These are phyloP conservation scores for Odontomyia ornata DNA, from an alignment of 2,888 invertebrate genomes.

Conservation along the genomic window DNA sequence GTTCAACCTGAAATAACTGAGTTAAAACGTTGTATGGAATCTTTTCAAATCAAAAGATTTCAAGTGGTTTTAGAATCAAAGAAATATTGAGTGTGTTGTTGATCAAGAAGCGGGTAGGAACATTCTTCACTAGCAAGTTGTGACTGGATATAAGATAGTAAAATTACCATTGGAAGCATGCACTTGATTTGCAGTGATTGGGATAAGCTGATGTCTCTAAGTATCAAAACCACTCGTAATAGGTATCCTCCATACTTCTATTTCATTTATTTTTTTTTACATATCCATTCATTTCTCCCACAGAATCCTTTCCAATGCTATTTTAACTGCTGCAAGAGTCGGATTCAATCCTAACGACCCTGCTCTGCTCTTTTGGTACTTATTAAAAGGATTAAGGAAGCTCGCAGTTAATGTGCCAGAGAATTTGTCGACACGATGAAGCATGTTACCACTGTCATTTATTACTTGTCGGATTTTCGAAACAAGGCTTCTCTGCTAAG, in stretches of 20 bases:
- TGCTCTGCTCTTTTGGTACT: not conserved
- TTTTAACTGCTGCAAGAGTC: too few species aligned
- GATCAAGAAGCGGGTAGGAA: too few species aligned
- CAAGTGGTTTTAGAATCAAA: not conserved
- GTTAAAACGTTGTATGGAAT: not conserved
- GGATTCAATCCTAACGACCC: not conserved
- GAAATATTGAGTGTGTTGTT: not conserved
- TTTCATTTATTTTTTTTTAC: too few species aligned
- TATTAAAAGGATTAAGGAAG: constrained; percentile 32
- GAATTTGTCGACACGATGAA: constrained; percentile 35
- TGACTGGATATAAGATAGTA: too few species aligned
- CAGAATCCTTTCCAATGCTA: too few species aligned
- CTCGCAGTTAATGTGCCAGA: constrained; percentile 24
- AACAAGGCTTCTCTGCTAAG: not conserved
- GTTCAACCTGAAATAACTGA: constrained; percentile 23
- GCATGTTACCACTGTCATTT: constrained; percentile 37
- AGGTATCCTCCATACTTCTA: too few species aligned
- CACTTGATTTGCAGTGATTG: too few species aligned
- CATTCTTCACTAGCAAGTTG: too few species aligned
- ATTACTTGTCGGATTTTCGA: constrained; percentile 33
- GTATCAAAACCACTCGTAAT: too few species aligned
- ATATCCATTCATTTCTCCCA: too few species aligned
- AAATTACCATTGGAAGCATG: too few species aligned
- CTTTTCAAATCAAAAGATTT: not conserved
- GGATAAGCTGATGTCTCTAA: too few species aligned